Evolutionary conservation across 37 sponge, comb jelly and placozoan genomes (phyloP).

Genomic region (Oopsacas minuta): DNA sequence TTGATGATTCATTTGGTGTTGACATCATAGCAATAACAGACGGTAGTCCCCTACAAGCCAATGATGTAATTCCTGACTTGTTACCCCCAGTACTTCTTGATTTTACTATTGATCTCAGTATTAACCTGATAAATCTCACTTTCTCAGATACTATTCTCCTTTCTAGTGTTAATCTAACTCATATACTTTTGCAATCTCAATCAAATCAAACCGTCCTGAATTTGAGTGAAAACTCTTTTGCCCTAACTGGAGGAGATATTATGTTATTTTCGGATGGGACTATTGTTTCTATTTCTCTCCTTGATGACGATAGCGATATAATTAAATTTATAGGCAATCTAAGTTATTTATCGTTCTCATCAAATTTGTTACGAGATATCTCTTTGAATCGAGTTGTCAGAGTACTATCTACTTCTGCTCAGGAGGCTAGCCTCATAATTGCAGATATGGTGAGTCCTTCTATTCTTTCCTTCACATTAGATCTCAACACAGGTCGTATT

Average conservation of each 20-base stretch:
- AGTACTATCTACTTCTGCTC: slow-evolving; percentile 15
- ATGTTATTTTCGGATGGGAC: slow-evolving; percentile 15
- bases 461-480: slow-evolving; percentile 45
- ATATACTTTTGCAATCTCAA: slow-evolving; percentile 49
- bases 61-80: slow-evolving; percentile 37
- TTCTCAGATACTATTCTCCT: slow-evolving; percentile 66
- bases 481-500: slow-evolving; percentile 38
- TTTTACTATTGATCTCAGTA: slow-evolving; percentile 52
- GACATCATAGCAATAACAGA: slow-evolving; percentile 74
- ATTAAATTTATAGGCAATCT: slow-evolving; percentile 18
- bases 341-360: slow-evolving; percentile 33
- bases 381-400: slow-evolving; percentile 31
- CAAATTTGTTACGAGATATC: slow-evolving; percentile 34
- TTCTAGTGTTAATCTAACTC: slow-evolving; percentile 43
- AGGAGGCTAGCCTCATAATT: slow-evolving; percentile 38
- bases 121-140: slow-evolving; percentile 33
- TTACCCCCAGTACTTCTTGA: slow-evolving; percentile 45
- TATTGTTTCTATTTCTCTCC: slow-evolving; percentile 20
- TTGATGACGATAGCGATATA: slow-evolving; percentile 18
- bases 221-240: slow-evolving; percentile 21
- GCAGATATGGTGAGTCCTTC: slow-evolving; percentile 45
- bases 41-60: slow-evolving; percentile 49
- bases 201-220: background rate
- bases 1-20: slow-evolving; percentile 46
- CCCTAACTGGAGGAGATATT: slow-evolving; percentile 33